phyloP scores from a whole-genome alignment of 2,888 invertebrate genomes.

The Anaspis maculata region DNA sequence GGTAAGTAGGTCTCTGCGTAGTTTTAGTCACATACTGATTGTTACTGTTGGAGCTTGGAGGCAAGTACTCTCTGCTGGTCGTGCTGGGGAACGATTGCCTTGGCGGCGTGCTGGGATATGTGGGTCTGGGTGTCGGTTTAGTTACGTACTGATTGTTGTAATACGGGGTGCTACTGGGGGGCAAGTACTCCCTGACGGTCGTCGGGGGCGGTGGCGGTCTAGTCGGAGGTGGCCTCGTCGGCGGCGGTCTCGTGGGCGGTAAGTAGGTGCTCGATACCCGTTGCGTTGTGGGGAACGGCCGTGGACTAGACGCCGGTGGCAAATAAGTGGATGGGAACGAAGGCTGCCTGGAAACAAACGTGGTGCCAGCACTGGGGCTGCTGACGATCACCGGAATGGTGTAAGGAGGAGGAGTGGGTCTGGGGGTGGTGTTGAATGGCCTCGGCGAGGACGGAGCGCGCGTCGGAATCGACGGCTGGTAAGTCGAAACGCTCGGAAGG shows the following conservation, averaged over 20 bases:
- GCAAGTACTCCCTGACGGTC: not conserved
- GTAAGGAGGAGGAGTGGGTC: constrained; percentile 6
- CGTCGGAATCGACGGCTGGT: constrained; percentile 5
- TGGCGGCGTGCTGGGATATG: no score
- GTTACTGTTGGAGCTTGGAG: constrained; percentile 19
- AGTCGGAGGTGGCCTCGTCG: no score
- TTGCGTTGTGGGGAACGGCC: no score
- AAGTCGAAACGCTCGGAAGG: constrained; percentile 3
- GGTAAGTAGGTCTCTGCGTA: not conserved
- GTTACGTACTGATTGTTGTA: not conserved
- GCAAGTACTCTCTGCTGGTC: constrained; percentile 20
- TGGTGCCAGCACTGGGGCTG: constrained; percentile 1
- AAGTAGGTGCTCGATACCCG: no score
- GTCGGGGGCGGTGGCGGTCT: not conserved
- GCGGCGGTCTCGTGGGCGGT: no score
- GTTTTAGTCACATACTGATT: not conserved
- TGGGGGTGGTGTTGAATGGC: constrained; percentile 7
- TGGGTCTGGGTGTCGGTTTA: not conserved
- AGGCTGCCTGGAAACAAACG: constrained; percentile 2
- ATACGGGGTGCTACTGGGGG: not conserved
- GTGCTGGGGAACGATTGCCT: not conserved
- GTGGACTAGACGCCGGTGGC: no score
- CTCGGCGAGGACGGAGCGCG: constrained; percentile 1
- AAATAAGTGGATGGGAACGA: no score
- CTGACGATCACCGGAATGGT: constrained; percentile 6